Conservation (phyloP, 2,888 invertebrate species). For the Anodontia alba region DNA sequence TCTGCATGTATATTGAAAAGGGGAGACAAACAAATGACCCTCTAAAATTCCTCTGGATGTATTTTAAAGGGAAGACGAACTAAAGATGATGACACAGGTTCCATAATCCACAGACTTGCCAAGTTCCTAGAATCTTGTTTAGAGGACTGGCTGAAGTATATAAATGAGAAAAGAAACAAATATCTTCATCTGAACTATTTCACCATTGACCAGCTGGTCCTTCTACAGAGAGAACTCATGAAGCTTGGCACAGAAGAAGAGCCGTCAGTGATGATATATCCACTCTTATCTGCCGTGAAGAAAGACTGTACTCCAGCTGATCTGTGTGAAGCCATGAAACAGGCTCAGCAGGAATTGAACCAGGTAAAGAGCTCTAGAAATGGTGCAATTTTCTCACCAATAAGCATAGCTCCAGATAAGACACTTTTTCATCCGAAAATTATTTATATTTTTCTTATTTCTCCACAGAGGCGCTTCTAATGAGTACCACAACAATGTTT, state of each 20-base stretch:
- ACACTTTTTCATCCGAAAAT: too few species aligned
- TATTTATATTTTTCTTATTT: too few species aligned
- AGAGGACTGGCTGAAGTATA: constrained; percentile 69
- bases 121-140: constrained; percentile 72
- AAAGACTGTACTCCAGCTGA: constrained; percentile 61
- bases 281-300: constrained; percentile 68
- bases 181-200: constrained; percentile 75
- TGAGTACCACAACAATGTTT: too few species aligned
- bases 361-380: neutral
- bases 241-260: constrained; percentile 57
- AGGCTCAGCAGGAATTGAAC: constrained; percentile 33
- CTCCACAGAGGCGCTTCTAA: too few species aligned
- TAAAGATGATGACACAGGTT: constrained; percentile 47
- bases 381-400: too few species aligned
- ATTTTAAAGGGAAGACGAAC: constrained; percentile 45
- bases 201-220: constrained; percentile 79
- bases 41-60: too few species aligned
- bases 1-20: too few species aligned
- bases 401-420: too few species aligned
- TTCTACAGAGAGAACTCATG: constrained; percentile 74
- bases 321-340: constrained; percentile 60
- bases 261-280: constrained; percentile 59
- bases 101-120: constrained; percentile 66
- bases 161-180: constrained; percentile 61
- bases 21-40: too few species aligned